Percentiles rank a stretch among this genome's conserved stretches.
These are phyloP conservation scores for Embidobia sp. DNA, from an alignment of 2,888 invertebrate species.

Conservation along the genomic window DNA sequence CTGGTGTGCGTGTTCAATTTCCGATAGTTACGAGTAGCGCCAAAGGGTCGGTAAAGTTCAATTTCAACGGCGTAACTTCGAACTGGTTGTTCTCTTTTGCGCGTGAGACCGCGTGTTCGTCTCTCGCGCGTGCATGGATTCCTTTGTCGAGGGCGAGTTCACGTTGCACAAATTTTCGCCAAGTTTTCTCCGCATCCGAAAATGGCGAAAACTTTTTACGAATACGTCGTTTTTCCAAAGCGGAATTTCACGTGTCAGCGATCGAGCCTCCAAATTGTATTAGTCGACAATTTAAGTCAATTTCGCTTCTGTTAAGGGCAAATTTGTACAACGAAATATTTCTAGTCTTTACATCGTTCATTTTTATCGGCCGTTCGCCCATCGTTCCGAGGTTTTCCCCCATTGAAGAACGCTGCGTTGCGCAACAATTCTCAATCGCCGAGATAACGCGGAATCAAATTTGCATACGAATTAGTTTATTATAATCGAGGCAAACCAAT, in stretches of 20 bases:
- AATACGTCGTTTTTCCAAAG: constrained; percentile 26
- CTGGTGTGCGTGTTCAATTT: constrained; percentile 72
- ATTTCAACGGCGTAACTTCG: constrained; percentile 72
- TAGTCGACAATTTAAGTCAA: constrained; percentile 1
- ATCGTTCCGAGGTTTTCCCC: too few relatives aligned
- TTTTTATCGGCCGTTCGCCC: too few relatives aligned
- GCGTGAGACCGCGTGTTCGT: constrained; percentile 45
- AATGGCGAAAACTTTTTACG: constrained; percentile 63
- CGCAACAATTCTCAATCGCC: too few relatives aligned
- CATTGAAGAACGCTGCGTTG: too few relatives aligned
- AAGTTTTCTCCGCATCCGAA: constrained; percentile 67
- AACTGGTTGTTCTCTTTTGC: constrained; percentile 53
- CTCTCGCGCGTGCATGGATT: constrained; percentile 60
- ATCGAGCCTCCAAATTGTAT: constrained; percentile 19
- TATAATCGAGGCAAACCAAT: constrained; percentile 11
- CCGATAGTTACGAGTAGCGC: constrained; percentile 73
- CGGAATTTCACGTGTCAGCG: constrained; percentile 41
- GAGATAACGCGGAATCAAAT: constrained; percentile 12
- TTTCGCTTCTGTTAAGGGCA: constrained; percentile 4
- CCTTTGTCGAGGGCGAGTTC: constrained; percentile 67
- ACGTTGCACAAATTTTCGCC: constrained; percentile 65
- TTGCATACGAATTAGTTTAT: constrained; percentile 14
- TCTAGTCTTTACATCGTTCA: too few relatives aligned
- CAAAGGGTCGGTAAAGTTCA: constrained; percentile 74
- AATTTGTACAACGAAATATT: constrained; percentile 6